Evolutionary conservation across 2,888 invertebrate species (phyloP).

Genomic region (Sympetrum striolatum): DNA sequence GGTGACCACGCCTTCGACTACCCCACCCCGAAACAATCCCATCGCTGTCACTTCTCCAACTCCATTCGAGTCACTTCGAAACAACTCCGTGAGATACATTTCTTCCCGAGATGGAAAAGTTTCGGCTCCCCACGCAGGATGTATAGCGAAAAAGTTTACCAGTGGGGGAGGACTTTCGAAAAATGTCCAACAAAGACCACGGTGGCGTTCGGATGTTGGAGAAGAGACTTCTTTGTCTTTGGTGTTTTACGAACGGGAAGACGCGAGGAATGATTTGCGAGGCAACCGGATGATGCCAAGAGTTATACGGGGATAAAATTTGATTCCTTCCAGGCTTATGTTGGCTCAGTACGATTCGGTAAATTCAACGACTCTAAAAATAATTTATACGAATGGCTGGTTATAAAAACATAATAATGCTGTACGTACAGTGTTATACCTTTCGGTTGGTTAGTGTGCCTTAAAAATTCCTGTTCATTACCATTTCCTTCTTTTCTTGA

Average conservation of each 20-base stretch:
- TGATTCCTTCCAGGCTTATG: too few relatives aligned
- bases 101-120: constrained; percentile 20
- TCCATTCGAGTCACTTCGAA: neutral
- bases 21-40: neutral
- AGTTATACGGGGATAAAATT: neutral
- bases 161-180: neutral
- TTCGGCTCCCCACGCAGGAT: neutral
- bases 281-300: too few relatives aligned
- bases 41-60: neutral
- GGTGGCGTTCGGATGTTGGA: neutral
- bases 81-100: neutral
- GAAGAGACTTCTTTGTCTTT: neutral
- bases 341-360: too few relatives aligned
- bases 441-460: too few relatives aligned
- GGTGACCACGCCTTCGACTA: neutral
- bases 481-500: too few relatives aligned
- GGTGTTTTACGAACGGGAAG: neutral
- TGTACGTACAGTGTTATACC: too few relatives aligned
- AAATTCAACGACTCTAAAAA: too few relatives aligned
- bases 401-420: too few relatives aligned
- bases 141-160: constrained; percentile 18
- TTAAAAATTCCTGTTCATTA: too few relatives aligned
- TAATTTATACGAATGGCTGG: too few relatives aligned
- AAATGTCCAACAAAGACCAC: neutral
- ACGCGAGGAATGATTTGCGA: neutral